A percentile compares a stretch with the other conserved stretches of the same genome.
These are phyloP conservation scores for Aleiodes sp. DNA, from an alignment of 1,140 invertebrate species.

Conservation along the genomic window DNA sequence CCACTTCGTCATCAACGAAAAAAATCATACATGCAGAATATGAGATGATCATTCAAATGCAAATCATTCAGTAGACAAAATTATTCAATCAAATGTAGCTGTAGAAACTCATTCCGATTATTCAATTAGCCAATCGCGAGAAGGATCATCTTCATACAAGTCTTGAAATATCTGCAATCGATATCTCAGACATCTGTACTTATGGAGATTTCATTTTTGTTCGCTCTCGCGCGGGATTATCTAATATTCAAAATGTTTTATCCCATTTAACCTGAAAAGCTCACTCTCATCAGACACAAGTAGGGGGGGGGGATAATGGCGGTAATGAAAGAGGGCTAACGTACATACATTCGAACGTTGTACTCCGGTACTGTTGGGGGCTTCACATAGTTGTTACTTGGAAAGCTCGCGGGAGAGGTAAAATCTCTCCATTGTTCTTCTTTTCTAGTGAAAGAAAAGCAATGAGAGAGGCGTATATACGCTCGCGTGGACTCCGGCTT, in stretches of 20 bases:
- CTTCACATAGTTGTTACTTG: constrained; percentile 36
- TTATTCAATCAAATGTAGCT: too few relatives aligned
- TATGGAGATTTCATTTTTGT: too few relatives aligned
- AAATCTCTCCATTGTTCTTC: constrained; percentile 57
- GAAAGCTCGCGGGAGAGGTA: constrained; percentile 29
- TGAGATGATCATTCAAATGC: too few relatives aligned
- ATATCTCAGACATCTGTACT: too few relatives aligned
- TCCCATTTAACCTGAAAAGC: constrained; percentile 55
- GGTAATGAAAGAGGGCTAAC: constrained; percentile 19
- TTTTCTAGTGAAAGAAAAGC: constrained; percentile 54
- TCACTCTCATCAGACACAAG: constrained; percentile 20
- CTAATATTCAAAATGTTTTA: constrained; percentile 47
- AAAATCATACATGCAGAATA: too few relatives aligned
- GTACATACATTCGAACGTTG: constrained; percentile 20
- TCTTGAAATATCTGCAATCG: too few relatives aligned
- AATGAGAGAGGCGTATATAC: constrained; percentile 35
- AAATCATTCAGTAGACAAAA: too few relatives aligned
- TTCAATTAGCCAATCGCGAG: too few relatives aligned
- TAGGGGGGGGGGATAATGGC: background rate
- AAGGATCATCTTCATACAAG: too few relatives aligned
- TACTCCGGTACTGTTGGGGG: constrained; percentile 8
- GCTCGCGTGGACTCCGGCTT: constrained; percentile 37
- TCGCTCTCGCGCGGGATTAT: too few relatives aligned
- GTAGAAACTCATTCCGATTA: too few relatives aligned
- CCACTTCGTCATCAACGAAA: too few relatives aligned